Conservation (phyloP, 2,113 vertebrate species). For the Pomatostomus ruficeps region DNA sequence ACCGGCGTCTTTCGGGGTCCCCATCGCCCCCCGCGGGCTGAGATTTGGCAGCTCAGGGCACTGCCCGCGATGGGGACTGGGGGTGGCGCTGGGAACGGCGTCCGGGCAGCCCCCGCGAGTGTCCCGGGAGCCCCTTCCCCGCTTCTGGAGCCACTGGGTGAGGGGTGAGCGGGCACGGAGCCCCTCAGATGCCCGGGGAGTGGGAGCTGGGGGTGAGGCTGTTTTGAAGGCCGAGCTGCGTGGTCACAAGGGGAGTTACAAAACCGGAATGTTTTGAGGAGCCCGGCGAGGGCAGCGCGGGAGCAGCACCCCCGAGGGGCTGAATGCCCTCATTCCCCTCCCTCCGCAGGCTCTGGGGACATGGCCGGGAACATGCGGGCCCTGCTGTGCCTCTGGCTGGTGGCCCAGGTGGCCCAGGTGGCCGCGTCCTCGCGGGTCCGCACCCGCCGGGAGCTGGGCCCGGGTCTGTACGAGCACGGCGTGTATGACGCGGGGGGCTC, state of each 20-base stretch:
- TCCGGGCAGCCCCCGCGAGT: too few species aligned
- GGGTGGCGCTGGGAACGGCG: neutral
- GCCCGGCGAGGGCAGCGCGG: neutral
- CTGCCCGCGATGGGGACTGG: fast-evolving
- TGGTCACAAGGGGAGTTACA: neutral
- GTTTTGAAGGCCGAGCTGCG: neutral
- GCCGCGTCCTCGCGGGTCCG: conserved; percentile 36
- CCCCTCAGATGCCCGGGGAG: fast-evolving
- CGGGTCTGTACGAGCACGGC: conserved; percentile 80
- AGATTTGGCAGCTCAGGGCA: neutral
- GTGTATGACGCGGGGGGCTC: conserved; percentile 85
- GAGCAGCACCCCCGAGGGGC: too few species aligned
- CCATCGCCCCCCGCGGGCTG: neutral
- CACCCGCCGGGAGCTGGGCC: conserved; percentile 75
- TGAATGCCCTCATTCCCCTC: neutral
- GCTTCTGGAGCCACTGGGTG: neutral
- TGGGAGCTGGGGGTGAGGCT: fast-evolving
- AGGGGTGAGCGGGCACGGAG: neutral
- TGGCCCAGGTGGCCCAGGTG: conserved; percentile 52
- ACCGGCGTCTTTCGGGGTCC: fast-evolving
- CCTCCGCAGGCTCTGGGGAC: neutral
- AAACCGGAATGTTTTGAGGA: neutral
- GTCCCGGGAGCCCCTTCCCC: neutral
- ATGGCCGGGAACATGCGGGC: conserved; percentile 15
- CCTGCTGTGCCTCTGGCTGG: conserved; percentile 68